Percentiles rank a stretch among this genome's conserved stretches.
Evolutionary conservation across 2,113 vertebrate species (phyloP).

Genomic region (Heteronetta atricapilla): DNA sequence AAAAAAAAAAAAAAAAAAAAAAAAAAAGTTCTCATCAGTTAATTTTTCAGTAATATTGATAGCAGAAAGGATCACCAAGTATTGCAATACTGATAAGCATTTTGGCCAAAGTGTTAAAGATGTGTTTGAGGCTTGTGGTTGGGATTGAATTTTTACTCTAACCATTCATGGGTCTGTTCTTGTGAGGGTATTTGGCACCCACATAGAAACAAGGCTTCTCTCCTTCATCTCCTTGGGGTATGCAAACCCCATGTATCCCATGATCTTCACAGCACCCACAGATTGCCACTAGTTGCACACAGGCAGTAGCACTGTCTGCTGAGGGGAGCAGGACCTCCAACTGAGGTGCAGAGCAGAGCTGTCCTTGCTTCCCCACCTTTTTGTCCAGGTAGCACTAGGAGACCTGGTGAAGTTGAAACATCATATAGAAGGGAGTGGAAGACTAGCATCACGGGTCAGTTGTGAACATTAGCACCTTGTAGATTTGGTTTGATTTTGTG

Average conservation of each 20-base stretch:
- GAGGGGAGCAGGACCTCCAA: background rate
- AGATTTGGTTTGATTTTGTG: background rate
- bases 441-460: background rate
- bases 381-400: background rate
- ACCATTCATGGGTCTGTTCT: background rate
- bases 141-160: background rate
- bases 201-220: background rate
- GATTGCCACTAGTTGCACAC: background rate
- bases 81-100: background rate
- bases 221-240: background rate
- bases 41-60: background rate
- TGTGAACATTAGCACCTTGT: background rate
- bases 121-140: background rate
- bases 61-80: background rate
- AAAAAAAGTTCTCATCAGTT: background rate
- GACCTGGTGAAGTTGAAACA: background rate
- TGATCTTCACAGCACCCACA: background rate
- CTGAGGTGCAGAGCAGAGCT: background rate
- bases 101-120: background rate
- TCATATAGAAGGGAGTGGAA: background rate
- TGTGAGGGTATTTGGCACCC: background rate
- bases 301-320: background rate
- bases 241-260: fast-evolving
- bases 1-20: background rate
- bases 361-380: background rate